These are phyloP conservation scores for Limnephilus auricula DNA, from an alignment of 2,888 invertebrate species.

Conservation along the genomic window DNA sequence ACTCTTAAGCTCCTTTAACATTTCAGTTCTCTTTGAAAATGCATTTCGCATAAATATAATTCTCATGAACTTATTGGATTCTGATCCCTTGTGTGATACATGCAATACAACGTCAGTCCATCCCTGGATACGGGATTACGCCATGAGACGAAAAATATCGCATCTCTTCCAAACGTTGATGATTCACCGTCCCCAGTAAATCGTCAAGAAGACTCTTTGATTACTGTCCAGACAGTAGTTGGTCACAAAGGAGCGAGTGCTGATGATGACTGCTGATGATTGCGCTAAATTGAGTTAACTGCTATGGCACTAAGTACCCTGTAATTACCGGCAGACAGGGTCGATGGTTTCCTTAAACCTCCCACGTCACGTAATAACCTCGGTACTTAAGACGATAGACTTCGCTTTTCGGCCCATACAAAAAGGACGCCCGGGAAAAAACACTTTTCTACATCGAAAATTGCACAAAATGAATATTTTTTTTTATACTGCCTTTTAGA, in stretches of 20 bases:
- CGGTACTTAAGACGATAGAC: no score
- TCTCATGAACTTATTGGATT: background rate
- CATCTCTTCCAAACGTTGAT: background rate
- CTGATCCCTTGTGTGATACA: background rate
- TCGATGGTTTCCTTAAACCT: background rate
- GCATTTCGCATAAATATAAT: no score
- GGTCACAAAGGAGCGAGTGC: background rate
- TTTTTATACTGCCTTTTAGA: no score
- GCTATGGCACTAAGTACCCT: background rate
- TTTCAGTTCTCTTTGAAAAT: no score
- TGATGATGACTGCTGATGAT: background rate
- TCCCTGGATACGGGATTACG: background rate
- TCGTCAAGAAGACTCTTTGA: background rate
- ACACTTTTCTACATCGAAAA: no score
- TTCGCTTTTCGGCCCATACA: no score
- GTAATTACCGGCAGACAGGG: background rate
- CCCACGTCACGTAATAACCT: background rate
- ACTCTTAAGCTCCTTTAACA: no score
- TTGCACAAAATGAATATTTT: no score
- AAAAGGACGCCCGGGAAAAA: no score
- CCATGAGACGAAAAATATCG: background rate
- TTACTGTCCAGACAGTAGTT: background rate
- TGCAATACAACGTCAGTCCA: background rate
- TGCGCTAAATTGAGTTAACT: background rate
- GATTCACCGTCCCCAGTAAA: background rate